Base-by-base conservation (phyloP, 2,797 vertebrate species). In the Merluccius polli region DNA sequence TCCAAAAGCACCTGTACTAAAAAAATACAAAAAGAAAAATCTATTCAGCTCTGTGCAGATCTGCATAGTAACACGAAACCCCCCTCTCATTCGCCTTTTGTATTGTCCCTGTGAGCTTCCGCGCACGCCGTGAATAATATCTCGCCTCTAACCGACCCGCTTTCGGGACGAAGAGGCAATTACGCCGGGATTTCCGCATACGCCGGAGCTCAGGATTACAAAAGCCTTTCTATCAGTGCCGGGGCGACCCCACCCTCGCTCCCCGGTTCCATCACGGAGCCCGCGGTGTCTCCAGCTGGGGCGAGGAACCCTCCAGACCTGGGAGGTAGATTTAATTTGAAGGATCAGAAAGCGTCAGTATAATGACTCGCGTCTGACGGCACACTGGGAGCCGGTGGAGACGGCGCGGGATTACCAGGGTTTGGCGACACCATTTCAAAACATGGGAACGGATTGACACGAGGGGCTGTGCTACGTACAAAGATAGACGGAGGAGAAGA, bases 151-250 rank as follows among this genome's bases (percentile, higher is more conserved):
- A 82, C 86, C 82, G 73, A 88, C 89, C 89, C 90, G 84, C 84
- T 82, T 90, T 89, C 87, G 78, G 85, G 82, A 89, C 83, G 31
- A 80, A 82, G 83, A 90, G 84, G 88, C 87, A 93, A 92, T 94
- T 92, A 93, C 90, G 90, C 88, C 81, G 81, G 89, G 91, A 92
- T 93, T 92, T 91, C 59, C 86, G 88, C 89, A 88, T 92, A 87
- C 82, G 81, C 80, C 87, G 82, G 85, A 86, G 86, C 84, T 84
- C 78, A 77, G 89, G 90, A 93, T 93, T 92, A 92, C 87, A 88
- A 88, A 88, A 90, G 84, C 80, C 85, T 87, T 89, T 86, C 59
- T 89, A 90, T 86, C 78, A 84, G 82, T 77, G 84, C 84, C 79
- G 79, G 79, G 81, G 83, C 80, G 74, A 87, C 86, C 85, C 84